Base-by-base conservation (phyloP, 2,797 vertebrate species). In the Prunella strophiata region DNA sequence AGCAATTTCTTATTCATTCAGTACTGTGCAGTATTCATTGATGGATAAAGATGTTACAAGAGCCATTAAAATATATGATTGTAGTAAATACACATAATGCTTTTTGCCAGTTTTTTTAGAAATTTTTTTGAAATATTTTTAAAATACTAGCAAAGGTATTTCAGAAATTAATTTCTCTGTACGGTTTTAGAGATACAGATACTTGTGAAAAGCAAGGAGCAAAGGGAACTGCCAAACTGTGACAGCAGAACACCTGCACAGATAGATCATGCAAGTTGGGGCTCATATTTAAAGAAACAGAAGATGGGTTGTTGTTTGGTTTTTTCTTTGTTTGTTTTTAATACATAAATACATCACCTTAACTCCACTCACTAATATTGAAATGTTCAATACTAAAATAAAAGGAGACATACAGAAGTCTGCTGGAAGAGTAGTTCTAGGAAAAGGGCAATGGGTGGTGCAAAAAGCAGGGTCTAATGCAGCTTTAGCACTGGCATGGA, bases 1-100 rank as follows among this genome's bases (percentile, higher is more conserved):
- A 86, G 87, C 58, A 89, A 50, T 92, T 92, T 88, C 82, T 68
- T 59, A 11, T 90, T 91, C 48, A 50, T 86, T 88, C 62, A 66
- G 40, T 67, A 40, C 62, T 89, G 20, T 72, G 62, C 50, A 75
- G 30, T 80, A 77, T 67, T 85, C 59, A 83, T 85, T 72, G 88
- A 66, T 58, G n/a, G 70, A 63, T 66, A 70, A 91, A 86, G 47
- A 58, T 45, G n/a, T 84, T 89, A 21, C 55, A 75, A 93, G 29
- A 65, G n/a, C 27, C 62, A 81, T 73, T 92, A 70, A 81, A 92
- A 91, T 70, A 73, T 20, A 29, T 27, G 10, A 51, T 68, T 85
- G 9, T 51, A 70, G 36, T 63, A 88, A 71, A 85, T 88, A 85
- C 51, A 75, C 26, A 74, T 75, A 77, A 48, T 20, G 42, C 8